phyloP scores from a whole-genome alignment of 2,113 vertebrate genomes.

The Solea solea region DNA sequence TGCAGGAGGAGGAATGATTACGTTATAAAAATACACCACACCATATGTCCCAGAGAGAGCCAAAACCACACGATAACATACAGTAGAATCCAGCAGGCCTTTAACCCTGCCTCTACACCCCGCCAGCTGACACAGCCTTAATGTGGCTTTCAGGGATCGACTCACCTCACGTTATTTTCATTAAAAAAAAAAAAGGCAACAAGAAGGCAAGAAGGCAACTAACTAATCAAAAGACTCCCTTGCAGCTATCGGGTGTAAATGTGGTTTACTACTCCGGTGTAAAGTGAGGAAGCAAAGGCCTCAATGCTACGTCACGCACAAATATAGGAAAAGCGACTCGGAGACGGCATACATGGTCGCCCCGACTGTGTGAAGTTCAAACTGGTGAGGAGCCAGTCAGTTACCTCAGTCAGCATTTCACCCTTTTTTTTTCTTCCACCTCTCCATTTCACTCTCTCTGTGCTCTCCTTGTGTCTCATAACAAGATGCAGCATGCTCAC shows the following conservation, averaged over 20 bases:
- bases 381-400: conserved; percentile 43
- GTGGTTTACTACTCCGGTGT: no score
- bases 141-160: conserved; percentile 16
- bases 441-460: conserved; percentile 59
- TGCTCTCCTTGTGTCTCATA: conserved; percentile 72
- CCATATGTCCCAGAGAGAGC: conserved; percentile 59
- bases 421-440: conserved; percentile 31
- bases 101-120: conserved; percentile 28
- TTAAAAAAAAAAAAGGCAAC: neutral
- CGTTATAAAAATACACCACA: conserved; percentile 70
- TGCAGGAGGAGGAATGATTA: conserved; percentile 70
- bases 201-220: conserved; percentile 8
- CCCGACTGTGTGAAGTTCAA: conserved; percentile 24
- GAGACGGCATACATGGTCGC: conserved; percentile 15
- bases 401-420: conserved; percentile 50
- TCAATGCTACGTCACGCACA: conserved; percentile 9
- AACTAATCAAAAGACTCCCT: conserved; percentile 8
- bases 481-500: conserved; percentile 86
- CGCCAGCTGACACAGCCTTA: conserved; percentile 33
- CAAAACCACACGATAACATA: conserved; percentile 57
- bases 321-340: neutral
- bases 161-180: conserved; percentile 46
- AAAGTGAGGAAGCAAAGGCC: conserved; percentile 25
- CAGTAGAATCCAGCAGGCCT: conserved; percentile 33
- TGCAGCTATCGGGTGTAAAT: no score